A percentile compares a stretch with the other conserved stretches of the same genome.
These are phyloP conservation scores for Cotesia typhae DNA, from an alignment of 1,140 invertebrate species.

Conservation along the genomic window DNA sequence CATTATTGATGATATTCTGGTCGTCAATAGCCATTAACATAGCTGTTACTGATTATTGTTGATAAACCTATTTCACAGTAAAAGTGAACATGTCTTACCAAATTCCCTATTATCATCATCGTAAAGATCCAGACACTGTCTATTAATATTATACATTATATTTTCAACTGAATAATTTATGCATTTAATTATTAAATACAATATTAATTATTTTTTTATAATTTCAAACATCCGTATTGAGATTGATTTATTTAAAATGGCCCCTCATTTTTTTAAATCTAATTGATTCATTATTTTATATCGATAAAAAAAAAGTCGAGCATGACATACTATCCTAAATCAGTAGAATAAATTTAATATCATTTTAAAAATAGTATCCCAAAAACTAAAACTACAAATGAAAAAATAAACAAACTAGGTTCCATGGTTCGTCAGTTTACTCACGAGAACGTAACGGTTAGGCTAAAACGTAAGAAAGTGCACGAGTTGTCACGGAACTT, in stretches of 20 bases:
- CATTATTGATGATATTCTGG: no score
- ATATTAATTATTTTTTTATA: no score
- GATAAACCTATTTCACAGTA: constrained; percentile 47
- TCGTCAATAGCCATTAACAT: no score
- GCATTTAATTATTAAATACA: no score
- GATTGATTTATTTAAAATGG: no score
- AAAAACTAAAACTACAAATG: not conserved
- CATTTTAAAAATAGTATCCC: not conserved
- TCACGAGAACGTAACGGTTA: constrained; percentile 41
- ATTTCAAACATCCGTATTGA: no score
- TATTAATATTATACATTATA: constrained; percentile 1
- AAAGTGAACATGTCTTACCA: constrained; percentile 54
- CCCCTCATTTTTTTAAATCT: no score
- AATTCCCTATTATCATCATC: not conserved
- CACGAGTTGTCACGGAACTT: constrained; percentile 36
- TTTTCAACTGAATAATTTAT: no score
- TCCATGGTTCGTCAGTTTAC: constrained; percentile 37
- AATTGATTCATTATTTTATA: not conserved
- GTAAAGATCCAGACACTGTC: constrained; percentile 1
- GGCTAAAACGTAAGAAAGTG: constrained; percentile 37
- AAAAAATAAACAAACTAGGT: constrained; percentile 35
- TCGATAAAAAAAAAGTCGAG: constrained; percentile 14
- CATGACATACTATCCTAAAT: constrained; percentile 45
- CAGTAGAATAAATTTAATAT: constrained; percentile 13
- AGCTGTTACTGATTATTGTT: constrained; percentile 1